phyloP scores from a whole-genome alignment of 2,888 invertebrate species.

The Ischnura elegans region DNA sequence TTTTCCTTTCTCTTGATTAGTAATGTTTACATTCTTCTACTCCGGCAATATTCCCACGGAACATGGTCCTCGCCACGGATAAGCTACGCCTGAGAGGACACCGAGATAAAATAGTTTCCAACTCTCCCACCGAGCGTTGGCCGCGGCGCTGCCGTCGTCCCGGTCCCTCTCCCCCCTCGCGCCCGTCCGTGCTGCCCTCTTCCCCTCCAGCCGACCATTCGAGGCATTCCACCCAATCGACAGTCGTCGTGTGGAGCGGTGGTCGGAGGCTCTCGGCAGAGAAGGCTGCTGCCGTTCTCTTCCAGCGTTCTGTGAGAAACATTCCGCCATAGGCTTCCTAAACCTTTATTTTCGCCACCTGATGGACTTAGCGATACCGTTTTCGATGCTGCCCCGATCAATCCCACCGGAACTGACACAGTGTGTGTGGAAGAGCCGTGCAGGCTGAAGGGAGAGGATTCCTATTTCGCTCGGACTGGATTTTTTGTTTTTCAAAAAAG shows the following conservation, averaged over 20 bases:
- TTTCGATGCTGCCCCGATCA: background rate
- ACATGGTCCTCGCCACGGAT: constrained; percentile 10
- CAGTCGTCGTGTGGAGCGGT: constrained; percentile 41
- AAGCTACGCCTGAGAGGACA: constrained; percentile 36
- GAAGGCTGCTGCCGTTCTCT: background rate
- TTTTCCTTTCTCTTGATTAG: constrained; percentile 13
- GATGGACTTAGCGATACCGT: background rate
- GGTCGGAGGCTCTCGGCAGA: constrained; percentile 43
- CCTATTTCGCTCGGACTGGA: background rate
- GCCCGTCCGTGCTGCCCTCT: background rate
- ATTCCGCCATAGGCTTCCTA: background rate
- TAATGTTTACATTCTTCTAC: constrained; percentile 39
- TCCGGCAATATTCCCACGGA: constrained; percentile 8
- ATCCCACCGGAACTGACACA: background rate
- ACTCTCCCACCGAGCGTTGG: constrained; percentile 45
- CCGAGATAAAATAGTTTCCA: constrained; percentile 53
- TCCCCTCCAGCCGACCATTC: constrained; percentile 42
- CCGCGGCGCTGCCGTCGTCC: constrained; percentile 50
- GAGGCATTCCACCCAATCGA: constrained; percentile 58
- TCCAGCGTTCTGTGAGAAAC: background rate
- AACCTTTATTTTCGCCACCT: background rate
- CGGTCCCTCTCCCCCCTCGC: background rate
- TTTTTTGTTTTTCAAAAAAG: background rate
- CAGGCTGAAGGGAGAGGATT: background rate
- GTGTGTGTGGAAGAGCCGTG: background rate